Conservation (phyloP, 2,888 invertebrate species). For the Andrena camellia region DNA sequence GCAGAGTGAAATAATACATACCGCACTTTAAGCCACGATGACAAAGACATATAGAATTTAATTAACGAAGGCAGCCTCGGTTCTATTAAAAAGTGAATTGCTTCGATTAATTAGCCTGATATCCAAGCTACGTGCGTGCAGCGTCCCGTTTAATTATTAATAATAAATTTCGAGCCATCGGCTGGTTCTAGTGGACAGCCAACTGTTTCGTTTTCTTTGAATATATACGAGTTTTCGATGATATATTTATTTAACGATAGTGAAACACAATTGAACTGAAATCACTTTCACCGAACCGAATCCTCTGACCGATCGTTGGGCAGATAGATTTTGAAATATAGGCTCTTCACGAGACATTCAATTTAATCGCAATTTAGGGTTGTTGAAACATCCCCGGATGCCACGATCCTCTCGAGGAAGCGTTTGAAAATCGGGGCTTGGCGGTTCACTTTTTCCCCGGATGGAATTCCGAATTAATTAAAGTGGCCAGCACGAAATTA, state of each 20-base stretch:
- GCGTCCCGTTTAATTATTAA: not conserved
- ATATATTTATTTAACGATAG: not conserved
- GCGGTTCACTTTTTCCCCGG: not conserved
- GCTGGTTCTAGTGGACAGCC: not conserved
- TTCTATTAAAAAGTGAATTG: conserved; percentile 32
- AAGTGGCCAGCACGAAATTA: conserved; percentile 15
- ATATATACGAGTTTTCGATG: not conserved
- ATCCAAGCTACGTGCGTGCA: not conserved
- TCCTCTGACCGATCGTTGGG: too few relatives aligned
- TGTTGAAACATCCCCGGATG: not conserved
- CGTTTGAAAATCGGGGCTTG: not conserved
- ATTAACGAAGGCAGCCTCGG: not conserved
- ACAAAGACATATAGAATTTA: conserved; percentile 2
- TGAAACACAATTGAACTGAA: too few relatives aligned
- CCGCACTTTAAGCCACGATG: not conserved
- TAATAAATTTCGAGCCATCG: conserved; percentile 1
- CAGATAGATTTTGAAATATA: too few relatives aligned
- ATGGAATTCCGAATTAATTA: conserved; percentile 27
- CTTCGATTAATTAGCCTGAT: conserved; percentile 29
- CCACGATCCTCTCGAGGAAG: not conserved
- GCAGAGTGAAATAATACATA: too few relatives aligned
- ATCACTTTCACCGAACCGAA: too few relatives aligned
- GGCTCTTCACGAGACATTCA: not conserved
- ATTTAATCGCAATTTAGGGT: not conserved
- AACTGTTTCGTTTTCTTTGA: not conserved